Conservation (phyloP, 1,140 invertebrate genomes). For the Diorhabda sublineata region DNA sequence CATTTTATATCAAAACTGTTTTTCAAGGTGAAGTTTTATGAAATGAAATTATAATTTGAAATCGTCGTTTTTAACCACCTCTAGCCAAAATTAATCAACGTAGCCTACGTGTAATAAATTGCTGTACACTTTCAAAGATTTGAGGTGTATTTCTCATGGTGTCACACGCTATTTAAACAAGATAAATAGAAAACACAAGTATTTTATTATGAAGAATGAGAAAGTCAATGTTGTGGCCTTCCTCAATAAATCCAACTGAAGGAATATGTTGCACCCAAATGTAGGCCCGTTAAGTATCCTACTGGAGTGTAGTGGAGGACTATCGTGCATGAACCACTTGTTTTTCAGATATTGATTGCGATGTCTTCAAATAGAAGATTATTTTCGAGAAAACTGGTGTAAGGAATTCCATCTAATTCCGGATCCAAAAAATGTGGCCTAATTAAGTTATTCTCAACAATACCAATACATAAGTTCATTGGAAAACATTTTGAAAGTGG, state of each 20-base stretch:
- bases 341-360: not conserved
- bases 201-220: not conserved
- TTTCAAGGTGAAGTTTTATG: not conserved
- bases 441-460: not conserved
- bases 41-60: not conserved
- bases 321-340: not conserved
- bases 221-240: not conserved
- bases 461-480: not conserved
- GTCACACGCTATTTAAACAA: not conserved
- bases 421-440: not conserved
- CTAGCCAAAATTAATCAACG: too few relatives aligned
- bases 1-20: not conserved
- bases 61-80: not conserved
- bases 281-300: not conserved
- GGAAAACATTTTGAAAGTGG: not conserved
- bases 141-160: not conserved
- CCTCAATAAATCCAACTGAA: not conserved
- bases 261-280: not conserved
- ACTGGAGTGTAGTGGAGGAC: not conserved
- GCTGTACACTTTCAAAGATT: not conserved
- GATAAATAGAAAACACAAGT: not conserved
- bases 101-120: not conserved
- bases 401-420: not conserved
- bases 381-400: not conserved
- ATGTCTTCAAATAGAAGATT: not conserved